Base-by-base conservation (phyloP, 2,113 vertebrate species). In the Asarcornis scutulata region DNA sequence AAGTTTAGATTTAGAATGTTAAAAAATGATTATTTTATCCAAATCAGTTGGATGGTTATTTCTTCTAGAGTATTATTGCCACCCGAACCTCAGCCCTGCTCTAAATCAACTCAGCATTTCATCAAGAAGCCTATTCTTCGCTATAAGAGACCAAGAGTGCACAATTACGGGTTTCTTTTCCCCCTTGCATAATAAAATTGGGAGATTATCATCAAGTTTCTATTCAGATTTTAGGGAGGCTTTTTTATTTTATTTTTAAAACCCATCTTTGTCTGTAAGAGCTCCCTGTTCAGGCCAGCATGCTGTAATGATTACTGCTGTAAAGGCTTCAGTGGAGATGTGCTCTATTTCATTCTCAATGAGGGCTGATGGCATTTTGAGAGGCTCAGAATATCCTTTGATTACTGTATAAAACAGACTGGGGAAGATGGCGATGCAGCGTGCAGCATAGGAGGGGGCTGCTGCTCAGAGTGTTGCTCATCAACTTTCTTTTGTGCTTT, bases 191-290 rank as follows among this genome's bases (percentile, higher is more conserved):
- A 97, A 97, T 97, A 94, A 96, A 97, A 97, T 77, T 72, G 93
- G 80, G 91, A 97, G 88, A 98, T 98, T 98, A 98, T 98, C 97
- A 98, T 98, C 96, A 98, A 97, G 97, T 97, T 98, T 95, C 97
- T 98, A 98, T 98, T 98, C 98, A 98, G 90, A 96, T 96, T 97
- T 97, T 97, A 88, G 88, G 95, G 91, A 95, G 86, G 77, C 94
- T 97, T 97, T 95, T 96, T 95, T 88, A 71, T 97, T 94, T 96
- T 93, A 96, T 93, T 94, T 95, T 96, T 95, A 88, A 96, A 95
- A 88, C 87, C 86, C 72, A 75, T 97, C 95, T 98, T 97, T 97
- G 78, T 96, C 97, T 98, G 83, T 96, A 88, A 95, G 89, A 96
- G 89, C 95, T 97, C 95, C 83, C 85, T 91, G 95, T 96, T 97